These are phyloP conservation scores for Grus americana DNA, from an alignment of 2,113 vertebrate species.

Conservation along the genomic window DNA sequence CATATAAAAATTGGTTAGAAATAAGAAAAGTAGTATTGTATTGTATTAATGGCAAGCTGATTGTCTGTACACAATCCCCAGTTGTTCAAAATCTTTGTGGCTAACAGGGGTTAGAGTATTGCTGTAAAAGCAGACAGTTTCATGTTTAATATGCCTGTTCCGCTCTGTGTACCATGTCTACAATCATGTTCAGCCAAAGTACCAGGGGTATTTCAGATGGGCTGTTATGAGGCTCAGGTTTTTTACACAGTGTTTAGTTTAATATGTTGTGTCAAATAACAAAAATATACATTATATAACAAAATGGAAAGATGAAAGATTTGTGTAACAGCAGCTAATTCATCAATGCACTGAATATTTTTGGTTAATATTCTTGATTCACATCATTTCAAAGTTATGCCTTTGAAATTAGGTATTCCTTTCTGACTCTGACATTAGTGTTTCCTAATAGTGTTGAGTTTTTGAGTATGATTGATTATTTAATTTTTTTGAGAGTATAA, in stretches of 20 bases:
- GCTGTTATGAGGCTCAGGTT: neutral
- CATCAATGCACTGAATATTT: neutral
- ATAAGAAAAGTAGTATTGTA: slow-evolving; percentile 40
- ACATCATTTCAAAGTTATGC: neutral
- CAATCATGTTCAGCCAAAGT: neutral
- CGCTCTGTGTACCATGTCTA: neutral
- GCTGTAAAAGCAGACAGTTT: slow-evolving; percentile 20
- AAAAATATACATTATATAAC: neutral
- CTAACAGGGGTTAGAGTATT: neutral
- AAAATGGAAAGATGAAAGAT: neutral
- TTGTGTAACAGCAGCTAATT: neutral
- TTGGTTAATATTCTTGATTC: neutral
- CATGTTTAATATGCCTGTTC: neutral
- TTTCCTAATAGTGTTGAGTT: neutral
- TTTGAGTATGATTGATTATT: neutral
- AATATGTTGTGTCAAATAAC: slow-evolving; percentile 1
- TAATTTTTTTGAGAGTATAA: neutral
- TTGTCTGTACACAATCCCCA: neutral
- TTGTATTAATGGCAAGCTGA: neutral
- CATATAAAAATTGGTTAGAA: slow-evolving; percentile 41
- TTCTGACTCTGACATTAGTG: neutral
- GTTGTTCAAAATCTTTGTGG: neutral
- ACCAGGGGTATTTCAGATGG: neutral
- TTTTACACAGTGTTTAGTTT: neutral
- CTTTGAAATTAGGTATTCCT: neutral